Percentiles rank a stretch among this genome's conserved stretches.
These are phyloP conservation scores for Hyphantria cunea DNA, from an alignment of 1,140 invertebrate species.

Conservation along the genomic window DNA sequence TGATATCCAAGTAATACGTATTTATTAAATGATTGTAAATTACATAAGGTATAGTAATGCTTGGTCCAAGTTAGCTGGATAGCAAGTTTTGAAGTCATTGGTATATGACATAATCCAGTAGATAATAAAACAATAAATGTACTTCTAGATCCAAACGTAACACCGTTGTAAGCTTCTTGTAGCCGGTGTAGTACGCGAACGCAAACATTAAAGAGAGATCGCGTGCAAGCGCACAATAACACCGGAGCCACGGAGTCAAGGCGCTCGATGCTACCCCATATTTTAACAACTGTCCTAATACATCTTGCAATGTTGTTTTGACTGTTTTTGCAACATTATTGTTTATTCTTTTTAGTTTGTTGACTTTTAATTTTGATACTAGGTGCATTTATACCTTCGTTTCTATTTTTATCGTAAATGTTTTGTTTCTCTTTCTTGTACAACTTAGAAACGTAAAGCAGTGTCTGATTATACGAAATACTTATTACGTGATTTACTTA, in stretches of 20 bases:
- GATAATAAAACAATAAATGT: background rate
- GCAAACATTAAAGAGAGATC: conserved; percentile 63
- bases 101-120: background rate
- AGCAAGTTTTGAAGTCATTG: no score
- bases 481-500: conserved; percentile 1
- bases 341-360: conserved; percentile 73
- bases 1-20: no score
- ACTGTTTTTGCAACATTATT: conserved; percentile 77
- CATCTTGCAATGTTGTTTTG: conserved; percentile 81
- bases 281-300: conserved; percentile 82
- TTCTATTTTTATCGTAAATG: no score
- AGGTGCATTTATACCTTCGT: background rate
- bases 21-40: conserved; percentile 1
- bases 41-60: no score
- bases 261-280: conserved; percentile 73
- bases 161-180: conserved; percentile 28
- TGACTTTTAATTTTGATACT: conserved; percentile 78
- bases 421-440: no score
- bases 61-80: no score
- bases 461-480: no score
- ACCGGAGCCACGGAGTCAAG: conserved; percentile 51
- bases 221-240: conserved; percentile 74
- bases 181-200: conserved; percentile 48
- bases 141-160: no score
- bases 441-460: no score